Conservation (phyloP, 2,113 vertebrate species). For the Coptodon rendalli region DNA sequence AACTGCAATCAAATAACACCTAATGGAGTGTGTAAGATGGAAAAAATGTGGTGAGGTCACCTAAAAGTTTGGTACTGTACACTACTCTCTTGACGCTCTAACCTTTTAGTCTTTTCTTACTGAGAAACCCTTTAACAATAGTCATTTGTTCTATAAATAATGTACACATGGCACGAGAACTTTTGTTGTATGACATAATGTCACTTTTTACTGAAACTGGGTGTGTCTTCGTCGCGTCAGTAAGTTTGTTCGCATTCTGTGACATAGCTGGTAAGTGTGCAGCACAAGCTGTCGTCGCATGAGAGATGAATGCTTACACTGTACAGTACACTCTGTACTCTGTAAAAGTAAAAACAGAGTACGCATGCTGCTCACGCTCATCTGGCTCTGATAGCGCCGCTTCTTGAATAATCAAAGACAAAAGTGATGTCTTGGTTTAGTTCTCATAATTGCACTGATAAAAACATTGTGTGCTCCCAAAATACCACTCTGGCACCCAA, state of each 20-base stretch:
- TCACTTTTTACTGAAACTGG: not conserved
- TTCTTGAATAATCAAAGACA: not conserved
- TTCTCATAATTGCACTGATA: not conserved
- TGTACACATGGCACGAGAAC: not conserved
- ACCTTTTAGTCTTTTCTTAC: not conserved
- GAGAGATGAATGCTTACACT: not conserved
- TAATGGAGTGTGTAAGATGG: not conserved
- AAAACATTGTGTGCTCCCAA: not conserved
- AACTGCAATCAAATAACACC: not conserved
- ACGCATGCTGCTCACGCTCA: not conserved
- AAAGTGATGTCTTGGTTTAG: not conserved
- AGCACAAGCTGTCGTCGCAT: not conserved
- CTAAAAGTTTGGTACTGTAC: not conserved
- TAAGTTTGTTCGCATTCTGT: not conserved
- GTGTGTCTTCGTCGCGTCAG: not conserved
- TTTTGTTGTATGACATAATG: not conserved
- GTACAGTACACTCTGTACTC: not conserved
- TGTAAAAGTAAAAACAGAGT: not conserved
- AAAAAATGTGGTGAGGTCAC: not conserved
- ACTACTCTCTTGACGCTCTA: not conserved
- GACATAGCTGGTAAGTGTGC: not conserved
- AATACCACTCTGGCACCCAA: not conserved
- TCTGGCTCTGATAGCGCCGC: not conserved
- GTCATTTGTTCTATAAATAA: not conserved
- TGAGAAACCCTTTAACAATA: not conserved